A percentile compares a stretch with the other conserved stretches of the same genome.
phyloP scores from a whole-genome alignment of 2,797 vertebrate genomes.

The Florisuga fusca region DNA sequence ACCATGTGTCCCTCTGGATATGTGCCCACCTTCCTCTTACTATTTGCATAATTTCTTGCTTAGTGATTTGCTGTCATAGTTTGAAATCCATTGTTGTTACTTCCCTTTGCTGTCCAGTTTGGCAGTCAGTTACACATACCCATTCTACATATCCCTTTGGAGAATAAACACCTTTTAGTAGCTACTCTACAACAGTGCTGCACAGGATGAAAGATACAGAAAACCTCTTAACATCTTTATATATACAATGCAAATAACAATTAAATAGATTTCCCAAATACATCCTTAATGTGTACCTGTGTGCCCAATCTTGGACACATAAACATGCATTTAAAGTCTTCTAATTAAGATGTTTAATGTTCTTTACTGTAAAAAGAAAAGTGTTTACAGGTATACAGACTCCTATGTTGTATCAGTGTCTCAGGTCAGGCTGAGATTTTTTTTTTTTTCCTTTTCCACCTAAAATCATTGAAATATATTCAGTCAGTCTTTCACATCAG shows the following conservation, averaged over 20 bases:
- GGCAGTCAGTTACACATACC: not conserved
- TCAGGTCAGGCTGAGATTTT: slow-evolving; percentile 32
- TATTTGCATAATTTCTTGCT: slow-evolving; percentile 55
- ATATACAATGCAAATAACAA: not conserved
- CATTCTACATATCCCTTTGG: not conserved
- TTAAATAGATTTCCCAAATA: not conserved
- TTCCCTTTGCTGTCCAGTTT: slow-evolving; percentile 3
- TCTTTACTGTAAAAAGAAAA: slow-evolving; percentile 20
- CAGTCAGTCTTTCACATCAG: slow-evolving; percentile 76
- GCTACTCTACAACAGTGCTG: not conserved
- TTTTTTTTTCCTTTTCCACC: slow-evolving; percentile 42
- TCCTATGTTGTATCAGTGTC: slow-evolving; percentile 45
- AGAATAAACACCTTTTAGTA: not conserved
- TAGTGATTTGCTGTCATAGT: slow-evolving; percentile 24
- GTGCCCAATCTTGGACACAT: not conserved
- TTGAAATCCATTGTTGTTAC: slow-evolving; percentile 28
- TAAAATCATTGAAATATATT: slow-evolving; percentile 78
- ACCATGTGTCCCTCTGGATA: slow-evolving; percentile 62
- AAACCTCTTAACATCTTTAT: not conserved
- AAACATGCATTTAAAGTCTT: not conserved
- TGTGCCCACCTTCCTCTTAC: slow-evolving; percentile 28
- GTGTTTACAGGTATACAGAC: slow-evolving; percentile 20
- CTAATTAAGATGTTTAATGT: slow-evolving; percentile 35
- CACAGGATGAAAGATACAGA: not conserved
- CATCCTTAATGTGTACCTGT: not conserved